Evolutionary conservation across 2,888 invertebrate genomes (phyloP).

Genomic region (Tolmerus cingulatus): DNA sequence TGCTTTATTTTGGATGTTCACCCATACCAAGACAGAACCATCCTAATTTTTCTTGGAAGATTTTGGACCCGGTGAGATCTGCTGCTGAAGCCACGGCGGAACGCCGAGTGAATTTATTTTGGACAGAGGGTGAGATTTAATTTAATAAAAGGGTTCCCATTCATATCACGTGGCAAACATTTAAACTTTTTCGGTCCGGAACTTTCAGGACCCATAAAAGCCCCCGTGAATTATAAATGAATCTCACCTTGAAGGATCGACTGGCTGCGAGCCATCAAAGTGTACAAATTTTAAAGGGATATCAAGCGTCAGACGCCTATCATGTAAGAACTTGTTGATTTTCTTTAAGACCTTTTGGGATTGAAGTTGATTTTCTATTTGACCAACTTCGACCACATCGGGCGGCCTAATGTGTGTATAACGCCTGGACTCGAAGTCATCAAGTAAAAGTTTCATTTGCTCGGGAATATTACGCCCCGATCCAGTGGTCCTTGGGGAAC

Average conservation of each 20-base stretch:
- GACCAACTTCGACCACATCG: background rate
- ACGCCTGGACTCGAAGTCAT: slow-evolving; percentile 9
- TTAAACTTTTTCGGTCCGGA: slow-evolving; percentile 15
- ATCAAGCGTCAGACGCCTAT: slow-evolving; percentile 30
- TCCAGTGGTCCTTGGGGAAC: background rate
- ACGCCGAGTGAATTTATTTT: background rate
- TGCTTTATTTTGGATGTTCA: background rate
- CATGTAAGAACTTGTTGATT: slow-evolving; percentile 29
- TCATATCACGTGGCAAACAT: slow-evolving; percentile 32
- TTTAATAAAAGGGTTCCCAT: slow-evolving; percentile 29
- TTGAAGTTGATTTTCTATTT: slow-evolving; percentile 29
- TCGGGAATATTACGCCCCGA: background rate
- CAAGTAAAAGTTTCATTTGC: slow-evolving; percentile 27
- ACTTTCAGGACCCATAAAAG: slow-evolving; percentile 13
- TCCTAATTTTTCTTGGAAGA: background rate
- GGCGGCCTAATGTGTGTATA: slow-evolving; percentile 13
- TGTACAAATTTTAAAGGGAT: slow-evolving; percentile 26
- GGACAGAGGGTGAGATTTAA: slow-evolving; percentile 3
- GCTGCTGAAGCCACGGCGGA: background rate
- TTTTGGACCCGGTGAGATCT: background rate
- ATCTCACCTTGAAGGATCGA: slow-evolving; percentile 1
- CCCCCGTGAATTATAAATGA: slow-evolving; percentile 8
- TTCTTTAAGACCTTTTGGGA: slow-evolving; percentile 32
- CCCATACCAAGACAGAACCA: background rate
- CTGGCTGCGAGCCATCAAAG: background rate